These are phyloP conservation scores for Hymenopus coronatus DNA, from an alignment of 2,888 invertebrate genomes.

Conservation along the genomic window DNA sequence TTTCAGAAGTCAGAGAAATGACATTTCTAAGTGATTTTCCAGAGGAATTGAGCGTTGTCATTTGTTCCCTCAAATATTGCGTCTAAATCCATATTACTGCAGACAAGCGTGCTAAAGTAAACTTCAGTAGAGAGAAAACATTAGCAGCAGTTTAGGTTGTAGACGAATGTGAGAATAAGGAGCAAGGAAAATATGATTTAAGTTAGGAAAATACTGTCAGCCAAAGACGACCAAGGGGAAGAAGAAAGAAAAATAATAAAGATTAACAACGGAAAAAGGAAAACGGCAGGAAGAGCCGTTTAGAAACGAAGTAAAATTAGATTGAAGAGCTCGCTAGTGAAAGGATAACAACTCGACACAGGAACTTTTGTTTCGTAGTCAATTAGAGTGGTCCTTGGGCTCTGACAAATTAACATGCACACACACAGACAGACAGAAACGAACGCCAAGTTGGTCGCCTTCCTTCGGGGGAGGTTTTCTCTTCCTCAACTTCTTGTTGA, in stretches of 20 bases:
- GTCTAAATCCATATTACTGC: too few relatives aligned
- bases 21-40: too few relatives aligned
- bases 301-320: not conserved
- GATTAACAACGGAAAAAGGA: not conserved
- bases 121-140: not conserved
- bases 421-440: not conserved
- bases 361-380: not conserved
- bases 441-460: not conserved
- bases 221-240: not conserved
- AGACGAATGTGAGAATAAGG: not conserved
- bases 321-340: not conserved
- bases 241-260: not conserved
- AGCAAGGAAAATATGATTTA: not conserved
- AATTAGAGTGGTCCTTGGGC: not conserved
- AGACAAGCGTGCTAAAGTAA: not conserved
- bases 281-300: not conserved
- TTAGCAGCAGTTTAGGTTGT: not conserved
- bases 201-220: not conserved
- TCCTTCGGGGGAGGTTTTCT: not conserved
- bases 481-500: conserved; percentile 1
- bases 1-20: too few relatives aligned
- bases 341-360: not conserved
- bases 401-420: not conserved
- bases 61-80: too few relatives aligned
- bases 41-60: too few relatives aligned